A percentile compares a stretch with the other conserved stretches of the same genome.
These are phyloP conservation scores for Phoebastria nigripes DNA, from an alignment of 2,797 vertebrate species.

Conservation along the genomic window DNA sequence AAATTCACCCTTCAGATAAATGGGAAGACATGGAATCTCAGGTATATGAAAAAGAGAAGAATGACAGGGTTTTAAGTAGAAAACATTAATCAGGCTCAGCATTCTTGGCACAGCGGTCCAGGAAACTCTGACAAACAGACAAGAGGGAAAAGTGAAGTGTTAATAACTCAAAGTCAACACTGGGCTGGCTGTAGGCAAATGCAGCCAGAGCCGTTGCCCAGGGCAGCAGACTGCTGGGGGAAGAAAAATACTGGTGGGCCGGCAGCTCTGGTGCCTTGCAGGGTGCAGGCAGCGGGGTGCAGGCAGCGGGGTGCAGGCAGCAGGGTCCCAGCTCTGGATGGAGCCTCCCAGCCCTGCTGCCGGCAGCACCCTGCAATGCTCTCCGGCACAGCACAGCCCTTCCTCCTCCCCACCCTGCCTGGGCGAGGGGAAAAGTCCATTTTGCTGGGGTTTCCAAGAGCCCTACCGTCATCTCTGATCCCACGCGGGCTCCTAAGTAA, in stretches of 20 bases:
- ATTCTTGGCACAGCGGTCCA: background rate
- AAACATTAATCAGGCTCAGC: background rate
- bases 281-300: background rate
- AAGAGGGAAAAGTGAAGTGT: background rate
- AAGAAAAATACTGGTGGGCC: accelerated
- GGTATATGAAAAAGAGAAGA: background rate
- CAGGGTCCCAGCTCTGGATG: background rate
- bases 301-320: background rate
- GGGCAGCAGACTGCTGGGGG: background rate
- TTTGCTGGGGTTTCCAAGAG: background rate
- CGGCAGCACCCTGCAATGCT: background rate
- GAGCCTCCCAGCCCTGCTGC: background rate
- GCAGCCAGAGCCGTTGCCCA: background rate
- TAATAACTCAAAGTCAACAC: background rate
- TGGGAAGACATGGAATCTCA: background rate
- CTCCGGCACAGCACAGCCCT: background rate
- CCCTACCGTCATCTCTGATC: background rate
- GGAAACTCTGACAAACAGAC: constrained; percentile 25
- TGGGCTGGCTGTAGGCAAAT: background rate
- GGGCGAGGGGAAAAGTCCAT: background rate
- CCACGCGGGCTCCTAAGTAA: accelerated
- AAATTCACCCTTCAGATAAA: background rate
- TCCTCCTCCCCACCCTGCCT: background rate
- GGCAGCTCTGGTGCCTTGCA: background rate
- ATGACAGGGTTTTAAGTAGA: background rate